These are phyloP conservation scores for Menidia beryllina DNA, from an alignment of 2,113 vertebrate species.

Conservation along the genomic window DNA sequence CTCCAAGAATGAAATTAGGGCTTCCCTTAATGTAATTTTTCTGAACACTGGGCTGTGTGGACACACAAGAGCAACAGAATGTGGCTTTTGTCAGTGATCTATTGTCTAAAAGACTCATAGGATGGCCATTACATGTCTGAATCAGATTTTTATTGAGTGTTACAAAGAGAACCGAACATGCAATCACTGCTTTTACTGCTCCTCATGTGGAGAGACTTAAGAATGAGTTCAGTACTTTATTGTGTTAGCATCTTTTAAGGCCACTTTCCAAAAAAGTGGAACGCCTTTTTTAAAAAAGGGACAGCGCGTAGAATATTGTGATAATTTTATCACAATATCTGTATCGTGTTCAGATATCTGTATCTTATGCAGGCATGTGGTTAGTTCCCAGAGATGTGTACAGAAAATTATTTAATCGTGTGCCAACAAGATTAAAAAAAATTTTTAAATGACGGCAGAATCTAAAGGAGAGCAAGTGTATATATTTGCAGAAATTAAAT, in stretches of 20 bases:
- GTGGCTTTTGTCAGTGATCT: neutral
- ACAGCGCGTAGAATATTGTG: neutral
- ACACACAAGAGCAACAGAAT: slow-evolving; percentile 1
- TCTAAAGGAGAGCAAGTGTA: slow-evolving; percentile 1
- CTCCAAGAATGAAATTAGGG: slow-evolving; percentile 13
- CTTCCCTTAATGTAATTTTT: slow-evolving; percentile 17
- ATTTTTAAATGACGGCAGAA: neutral
- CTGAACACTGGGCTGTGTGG: slow-evolving; percentile 2
- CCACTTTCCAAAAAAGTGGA: neutral
- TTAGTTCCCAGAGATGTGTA: too few relatives aligned
- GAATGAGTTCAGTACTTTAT: slow-evolving; percentile 16
- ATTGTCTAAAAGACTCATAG: neutral
- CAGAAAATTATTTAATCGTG: too few relatives aligned
- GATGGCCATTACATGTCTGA: slow-evolving; percentile 5
- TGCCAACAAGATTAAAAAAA: too few relatives aligned
- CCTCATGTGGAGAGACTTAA: neutral
- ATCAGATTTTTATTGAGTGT: slow-evolving; percentile 14
- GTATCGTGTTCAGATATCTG: too few relatives aligned
- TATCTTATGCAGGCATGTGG: too few relatives aligned
- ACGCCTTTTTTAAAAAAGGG: neutral
- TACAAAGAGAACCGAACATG: slow-evolving; percentile 17
- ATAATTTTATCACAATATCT: neutral
- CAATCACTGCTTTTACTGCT: slow-evolving; percentile 7
- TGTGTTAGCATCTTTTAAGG: neutral
- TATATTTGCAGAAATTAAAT: neutral